Percentiles rank a stretch among this genome's conserved stretches.
phyloP scores from a whole-genome alignment of 92 coral and sea anemone genomes.

The Epizoanthus stellaris region DNA sequence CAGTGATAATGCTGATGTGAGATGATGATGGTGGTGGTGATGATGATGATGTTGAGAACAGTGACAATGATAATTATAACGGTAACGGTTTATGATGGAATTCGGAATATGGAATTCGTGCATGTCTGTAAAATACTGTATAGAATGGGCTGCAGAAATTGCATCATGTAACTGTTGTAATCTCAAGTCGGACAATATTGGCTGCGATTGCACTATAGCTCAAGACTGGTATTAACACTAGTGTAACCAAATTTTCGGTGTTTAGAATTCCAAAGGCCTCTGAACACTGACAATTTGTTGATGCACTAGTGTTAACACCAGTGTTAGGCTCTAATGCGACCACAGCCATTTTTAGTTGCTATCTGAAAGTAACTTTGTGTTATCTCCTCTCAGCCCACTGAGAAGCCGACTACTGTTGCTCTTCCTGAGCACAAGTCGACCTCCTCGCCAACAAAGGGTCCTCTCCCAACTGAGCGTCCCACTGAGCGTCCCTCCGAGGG shows the following conservation, averaged over 20 bases:
- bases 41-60: too few species aligned
- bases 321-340: too few species aligned
- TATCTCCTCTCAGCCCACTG: constrained; percentile 63
- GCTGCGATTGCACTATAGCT: too few species aligned
- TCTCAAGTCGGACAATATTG: background rate
- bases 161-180: background rate
- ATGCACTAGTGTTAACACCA: too few species aligned
- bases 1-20: too few species aligned
- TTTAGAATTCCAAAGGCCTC: too few species aligned
- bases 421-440: constrained; percentile 40
- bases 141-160: too few species aligned
- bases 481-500: constrained; percentile 15
- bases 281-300: too few species aligned
- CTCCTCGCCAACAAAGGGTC: constrained; percentile 48
- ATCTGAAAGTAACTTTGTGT: background rate
- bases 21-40: too few species aligned
- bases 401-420: constrained; percentile 70
- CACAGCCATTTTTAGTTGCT: background rate
- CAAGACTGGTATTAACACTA: too few species aligned
- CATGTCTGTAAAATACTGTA: background rate
- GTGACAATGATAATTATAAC: too few species aligned
- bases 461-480: constrained; percentile 44
- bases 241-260: too few species aligned
- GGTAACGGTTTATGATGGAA: background rate
- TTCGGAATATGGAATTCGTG: background rate